Base-by-base conservation (phyloP, 2,888 invertebrate species). In the Hoplodrina blanda region DNA sequence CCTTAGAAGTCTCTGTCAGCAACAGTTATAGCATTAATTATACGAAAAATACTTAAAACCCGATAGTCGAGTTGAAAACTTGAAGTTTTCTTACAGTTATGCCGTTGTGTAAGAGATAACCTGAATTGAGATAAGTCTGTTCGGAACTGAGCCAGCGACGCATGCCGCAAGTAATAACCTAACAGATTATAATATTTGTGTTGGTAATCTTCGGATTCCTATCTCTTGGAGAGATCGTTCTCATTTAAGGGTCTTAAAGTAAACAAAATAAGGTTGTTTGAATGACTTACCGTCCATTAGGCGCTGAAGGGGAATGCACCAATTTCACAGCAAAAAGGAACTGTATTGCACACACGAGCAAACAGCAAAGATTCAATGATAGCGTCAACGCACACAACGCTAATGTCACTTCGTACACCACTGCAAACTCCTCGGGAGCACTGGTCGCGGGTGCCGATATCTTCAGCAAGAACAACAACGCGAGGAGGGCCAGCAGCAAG, bases 261-360 rank as follows among this genome's bases (percentile, higher is more conserved):
- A 76, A 60, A 63, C 37, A 57, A 52, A 64, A 59, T 52, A 64
- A 62, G n/a, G 50, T 62, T 62, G 63, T 62, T 64, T 57, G 30
- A 30, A 64, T 7, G 54, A 94, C 95, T 94, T 89, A 96, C 96
- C 96, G 97, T 89, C 97, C 97, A 86, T 97, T 98, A 86, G 98
- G 98, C 70, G 98, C 98, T 88, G 98, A 97, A 60, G 98, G 98
- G 64, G 98, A 98, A 90, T 98, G 98, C 89, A 98, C 97, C 92
- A 99, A 97, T 96, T 99, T 99, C 83, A 99, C 98, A 60, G 99
- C 98, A 92, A 99, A 99, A 90, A 99, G 97, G 96, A 98, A 99
- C 96, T 99, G 99, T 90, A 99, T 98, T 86, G 98, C 98, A 96
- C 99, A 99, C 88, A 99, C 98, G 85, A 99, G 97, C 75, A 99